Evolutionary conservation across 2,113 vertebrate genomes (phyloP).

Genomic region (Hemibagrus wyckioides): DNA sequence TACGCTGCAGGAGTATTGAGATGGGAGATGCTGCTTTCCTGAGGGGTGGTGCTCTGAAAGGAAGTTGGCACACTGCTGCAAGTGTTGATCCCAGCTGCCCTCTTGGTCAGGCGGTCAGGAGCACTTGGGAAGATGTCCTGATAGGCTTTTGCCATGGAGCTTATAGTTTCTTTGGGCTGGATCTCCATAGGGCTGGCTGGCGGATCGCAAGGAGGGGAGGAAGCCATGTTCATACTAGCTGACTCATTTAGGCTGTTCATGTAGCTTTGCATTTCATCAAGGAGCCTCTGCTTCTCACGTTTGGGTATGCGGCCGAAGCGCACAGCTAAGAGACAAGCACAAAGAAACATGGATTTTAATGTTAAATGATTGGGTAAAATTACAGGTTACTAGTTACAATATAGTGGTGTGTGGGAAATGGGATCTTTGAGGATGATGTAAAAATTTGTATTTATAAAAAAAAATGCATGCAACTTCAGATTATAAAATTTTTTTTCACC

Average conservation of each 20-base stretch:
- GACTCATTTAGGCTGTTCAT: constrained; percentile 80
- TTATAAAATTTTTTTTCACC: neutral
- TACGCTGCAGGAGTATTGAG: constrained; percentile 55
- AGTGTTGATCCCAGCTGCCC: constrained; percentile 51
- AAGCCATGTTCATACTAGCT: constrained; percentile 65
- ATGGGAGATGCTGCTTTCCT: constrained; percentile 62
- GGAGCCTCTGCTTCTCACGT: constrained; percentile 78
- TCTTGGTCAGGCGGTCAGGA: constrained; percentile 64
- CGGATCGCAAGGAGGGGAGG: constrained; percentile 55
- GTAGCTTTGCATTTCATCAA: constrained; percentile 82
- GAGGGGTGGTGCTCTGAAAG: constrained; percentile 56
- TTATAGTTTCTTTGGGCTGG: constrained; percentile 73
- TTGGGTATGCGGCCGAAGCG: constrained; percentile 82
- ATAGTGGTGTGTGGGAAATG: neutral
- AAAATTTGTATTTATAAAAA: neutral
- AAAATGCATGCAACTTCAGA: neutral
- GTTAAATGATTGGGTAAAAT: neutral
- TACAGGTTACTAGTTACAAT: neutral
- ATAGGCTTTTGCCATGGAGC: constrained; percentile 75
- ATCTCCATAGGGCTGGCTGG: constrained; percentile 60
- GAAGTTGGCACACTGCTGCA: constrained; percentile 51
- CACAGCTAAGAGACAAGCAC: constrained; percentile 68
- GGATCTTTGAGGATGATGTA: neutral
- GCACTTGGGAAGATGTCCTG: constrained; percentile 69
- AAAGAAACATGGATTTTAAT: constrained; percentile 19